phyloP scores from a whole-genome alignment of 23 tunicate genomes.

The Botrylloides violaceus region DNA sequence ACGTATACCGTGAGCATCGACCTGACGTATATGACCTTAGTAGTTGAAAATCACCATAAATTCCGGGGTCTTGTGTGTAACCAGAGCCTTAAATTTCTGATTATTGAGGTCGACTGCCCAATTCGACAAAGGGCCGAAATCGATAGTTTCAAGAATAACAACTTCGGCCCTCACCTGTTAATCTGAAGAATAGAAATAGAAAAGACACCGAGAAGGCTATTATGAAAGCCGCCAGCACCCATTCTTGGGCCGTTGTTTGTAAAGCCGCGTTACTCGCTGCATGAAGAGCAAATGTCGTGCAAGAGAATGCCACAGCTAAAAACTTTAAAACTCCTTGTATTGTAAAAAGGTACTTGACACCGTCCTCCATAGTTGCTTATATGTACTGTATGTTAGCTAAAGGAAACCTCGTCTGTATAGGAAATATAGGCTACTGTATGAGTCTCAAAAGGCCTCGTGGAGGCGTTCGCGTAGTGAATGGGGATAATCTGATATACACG shows the following conservation, averaged over 20 bases:
- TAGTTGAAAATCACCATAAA: not conserved
- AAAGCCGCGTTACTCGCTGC: slow-evolving; percentile 39
- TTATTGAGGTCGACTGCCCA: not conserved
- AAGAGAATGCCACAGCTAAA: slow-evolving; percentile 38
- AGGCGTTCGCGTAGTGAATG: too few relatives aligned
- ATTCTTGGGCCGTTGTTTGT: slow-evolving; percentile 7
- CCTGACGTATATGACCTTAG: too few relatives aligned
- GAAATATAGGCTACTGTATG: too few relatives aligned
- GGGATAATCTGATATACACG: too few relatives aligned
- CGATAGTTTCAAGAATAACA: too few relatives aligned
- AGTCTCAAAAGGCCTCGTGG: too few relatives aligned
- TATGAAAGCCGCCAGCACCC: slow-evolving; percentile 76
- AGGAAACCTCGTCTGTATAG: too few relatives aligned
- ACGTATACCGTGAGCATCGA: too few relatives aligned
- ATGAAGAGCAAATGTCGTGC: slow-evolving; percentile 47
- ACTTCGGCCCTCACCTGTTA: slow-evolving; percentile 58
- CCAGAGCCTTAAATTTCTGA: not conserved
- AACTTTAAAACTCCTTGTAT: slow-evolving; percentile 59
- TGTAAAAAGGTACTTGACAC: slow-evolving; percentile 41
- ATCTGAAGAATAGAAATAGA: slow-evolving; percentile 58
- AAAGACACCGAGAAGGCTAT: slow-evolving; percentile 56
- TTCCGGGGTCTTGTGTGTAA: too few relatives aligned
- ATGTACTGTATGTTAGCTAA: too few relatives aligned
- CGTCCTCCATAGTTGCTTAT: slow-evolving; percentile 36
- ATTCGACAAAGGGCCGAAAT: too few relatives aligned